Evolutionary conservation across 2,797 vertebrate genomes (phyloP), one percentile per base, ranked within the genome.

Genomic region (Lemur catta): DNA sequence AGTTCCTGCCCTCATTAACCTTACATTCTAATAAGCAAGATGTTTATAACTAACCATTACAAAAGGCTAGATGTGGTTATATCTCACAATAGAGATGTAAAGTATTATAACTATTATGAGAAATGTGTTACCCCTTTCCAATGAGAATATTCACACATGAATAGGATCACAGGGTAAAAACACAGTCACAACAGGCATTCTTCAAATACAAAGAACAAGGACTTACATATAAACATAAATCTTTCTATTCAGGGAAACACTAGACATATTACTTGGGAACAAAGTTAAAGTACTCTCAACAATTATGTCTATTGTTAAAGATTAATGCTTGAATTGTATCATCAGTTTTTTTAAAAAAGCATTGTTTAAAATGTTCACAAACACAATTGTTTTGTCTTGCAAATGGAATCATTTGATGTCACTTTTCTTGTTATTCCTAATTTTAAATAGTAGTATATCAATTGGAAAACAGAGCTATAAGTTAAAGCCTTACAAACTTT

Each of bases 281-380:
- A 52, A 52, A 63, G 30, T 82, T 95, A 79, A 89, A 92, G 52
- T 87, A 71, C 33, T 12, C 59, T 84, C 55, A 92, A 97, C 94
- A 97, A 97, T 79, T 93, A 59, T 35, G 43, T 75, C 91, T 89
- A 94, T 91, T 97, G 96, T 96, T 91, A 76, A 94, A 92, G 38
- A 86, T 84, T 89, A 90, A 91, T 81, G 95, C 69, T 87, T 80
- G 82, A 91, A 95, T 94, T 94, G 65, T 86, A 78, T 82, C 63
- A 95, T 35, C 46, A 69, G 41, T 71, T 71, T 85, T 59, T 84
- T 88, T 84, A 94, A 84, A 88, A 79, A n/a, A 91, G 71, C 79
- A 93, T 50, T 97, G 96, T 97, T 96, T 93, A 86, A 95, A 92
- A 84, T 75, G 65, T 28, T 67, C 89, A 91, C 91, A 96, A 95